Evolutionary conservation across 30 jellyfish, hydroid and myxozoan species (phyloP).

Genomic region (Aurelia aurita complex sp. Pacific): DNA sequence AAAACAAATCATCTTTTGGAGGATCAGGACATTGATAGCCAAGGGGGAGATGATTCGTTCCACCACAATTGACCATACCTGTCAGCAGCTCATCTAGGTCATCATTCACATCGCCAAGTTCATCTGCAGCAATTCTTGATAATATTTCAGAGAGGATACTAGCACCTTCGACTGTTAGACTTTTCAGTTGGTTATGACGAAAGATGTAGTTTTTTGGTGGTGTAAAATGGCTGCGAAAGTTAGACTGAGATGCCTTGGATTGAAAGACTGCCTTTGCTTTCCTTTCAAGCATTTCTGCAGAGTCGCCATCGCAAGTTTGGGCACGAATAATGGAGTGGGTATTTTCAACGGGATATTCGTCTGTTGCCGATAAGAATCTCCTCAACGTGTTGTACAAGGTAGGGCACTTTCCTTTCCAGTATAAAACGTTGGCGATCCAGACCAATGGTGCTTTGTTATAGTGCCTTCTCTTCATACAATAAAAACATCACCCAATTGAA

Average conservation of each 20-base stretch:
- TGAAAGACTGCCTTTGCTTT: conserved; percentile 9
- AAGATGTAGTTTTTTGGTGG: neutral
- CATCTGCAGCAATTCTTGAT: too few species aligned
- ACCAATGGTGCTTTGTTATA: conserved; percentile 12
- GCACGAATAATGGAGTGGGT: conserved; percentile 5
- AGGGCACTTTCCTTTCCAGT: neutral
- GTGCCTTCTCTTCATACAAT: neutral
- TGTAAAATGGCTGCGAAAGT: neutral
- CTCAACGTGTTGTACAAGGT: neutral
- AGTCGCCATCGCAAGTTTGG: neutral
- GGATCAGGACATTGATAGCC: conserved; percentile 17
- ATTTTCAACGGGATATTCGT: conserved; percentile 32
- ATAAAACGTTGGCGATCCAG: conserved; percentile 7
- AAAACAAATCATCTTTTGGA: neutral
- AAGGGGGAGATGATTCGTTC: neutral
- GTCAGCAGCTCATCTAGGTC: neutral
- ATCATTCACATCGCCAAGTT: too few species aligned
- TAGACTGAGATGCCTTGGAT: conserved; percentile 1
- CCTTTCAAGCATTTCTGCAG: neutral
- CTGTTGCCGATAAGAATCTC: neutral
- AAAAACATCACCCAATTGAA: conserved; percentile 2
- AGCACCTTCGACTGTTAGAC: neutral
- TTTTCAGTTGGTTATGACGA: neutral
- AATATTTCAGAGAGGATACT: too few species aligned
- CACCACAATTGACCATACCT: neutral